Base-by-base conservation (phyloP, 1,140 invertebrate species). In the Pinna nobilis region DNA sequence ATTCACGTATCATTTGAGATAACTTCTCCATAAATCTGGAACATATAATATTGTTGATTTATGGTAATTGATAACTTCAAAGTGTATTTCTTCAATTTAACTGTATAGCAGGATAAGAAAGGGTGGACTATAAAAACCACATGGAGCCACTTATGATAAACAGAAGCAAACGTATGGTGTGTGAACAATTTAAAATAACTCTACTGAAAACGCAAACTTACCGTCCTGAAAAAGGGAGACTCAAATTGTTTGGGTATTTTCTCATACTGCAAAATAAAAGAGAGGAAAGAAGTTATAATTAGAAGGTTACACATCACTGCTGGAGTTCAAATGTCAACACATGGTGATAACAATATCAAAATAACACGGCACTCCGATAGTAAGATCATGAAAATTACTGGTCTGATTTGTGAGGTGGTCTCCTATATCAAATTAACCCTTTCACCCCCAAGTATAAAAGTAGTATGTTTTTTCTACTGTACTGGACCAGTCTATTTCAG, bases 241-340 rank as follows among this genome's bases (percentile, higher is more conserved):
- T 88, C 87, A 73, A 80, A 81, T 28, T 79, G 57, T 64, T 86
- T 88, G 5, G 88, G 85, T 74, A 89, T 80, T 71, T 89, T 89
- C 33, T 64, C 70, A 53, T 57, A 76, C 57, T 70, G 60, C 25
- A 76, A 59, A 20, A 4, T 18, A 35, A 35, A 20, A 53, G 2
- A 53, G 32, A 53, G 1, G 32, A 13, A 25, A 20, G 1, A 50
- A 50, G 20, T 3, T 50, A 23, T 4, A 28, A 2, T 53, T 7
- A 11, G 15, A 30, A 53, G 2, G 7, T 25, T 53, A 2, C 1
- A 25, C 49, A 50, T 3, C 49, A 25, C 11, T 51, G 0, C 23
- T 5, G 11, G 30, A 23, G n/a, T 51, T 49, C 25, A 49, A 49
- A 6, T 49, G 4, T 49, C 25, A 49, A 49, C 25, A 18, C n/a